Conservation (phyloP, 2,888 invertebrate species). For the Xanthorhoe designata region DNA sequence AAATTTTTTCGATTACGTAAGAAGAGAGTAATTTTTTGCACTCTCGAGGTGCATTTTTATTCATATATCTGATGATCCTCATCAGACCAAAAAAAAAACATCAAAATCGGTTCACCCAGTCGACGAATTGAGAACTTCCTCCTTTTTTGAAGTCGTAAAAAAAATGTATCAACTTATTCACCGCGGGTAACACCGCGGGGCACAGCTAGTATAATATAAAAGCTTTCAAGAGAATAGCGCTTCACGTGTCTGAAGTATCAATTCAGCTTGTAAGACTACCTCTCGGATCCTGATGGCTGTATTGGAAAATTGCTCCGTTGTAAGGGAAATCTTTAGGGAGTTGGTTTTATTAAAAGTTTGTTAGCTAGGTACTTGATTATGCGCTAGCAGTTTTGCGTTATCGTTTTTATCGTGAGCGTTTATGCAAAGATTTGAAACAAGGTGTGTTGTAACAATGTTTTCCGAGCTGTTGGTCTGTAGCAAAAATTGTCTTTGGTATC, state of each 20-base stretch:
- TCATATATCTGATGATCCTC: no score
- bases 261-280: slow-evolving; percentile 83
- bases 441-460: slow-evolving; percentile 57
- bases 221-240: slow-evolving; percentile 84
- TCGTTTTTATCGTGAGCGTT: slow-evolving; percentile 52
- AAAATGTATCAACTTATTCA: no score
- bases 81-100: no score
- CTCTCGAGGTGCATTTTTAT: no score
- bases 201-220: slow-evolving; percentile 85
- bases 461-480: slow-evolving; percentile 67
- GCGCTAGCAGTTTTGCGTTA: slow-evolving; percentile 51
- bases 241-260: slow-evolving; percentile 83
- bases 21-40: no score
- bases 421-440: slow-evolving; percentile 44
- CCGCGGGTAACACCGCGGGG: no score
- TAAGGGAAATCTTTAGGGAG: slow-evolving; percentile 64
- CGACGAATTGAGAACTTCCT: no score
- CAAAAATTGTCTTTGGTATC: no score
- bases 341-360: slow-evolving; percentile 76
- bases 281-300: slow-evolving; percentile 75
- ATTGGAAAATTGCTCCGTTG: slow-evolving; percentile 77
- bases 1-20: no score
- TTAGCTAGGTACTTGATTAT: slow-evolving; percentile 59
- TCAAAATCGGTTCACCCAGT: no score
- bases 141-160: no score